Evolutionary conservation across 2,113 vertebrate genomes (phyloP), one percentile per base, ranked within the genome.

Genomic region (Sylvia atricapilla): DNA sequence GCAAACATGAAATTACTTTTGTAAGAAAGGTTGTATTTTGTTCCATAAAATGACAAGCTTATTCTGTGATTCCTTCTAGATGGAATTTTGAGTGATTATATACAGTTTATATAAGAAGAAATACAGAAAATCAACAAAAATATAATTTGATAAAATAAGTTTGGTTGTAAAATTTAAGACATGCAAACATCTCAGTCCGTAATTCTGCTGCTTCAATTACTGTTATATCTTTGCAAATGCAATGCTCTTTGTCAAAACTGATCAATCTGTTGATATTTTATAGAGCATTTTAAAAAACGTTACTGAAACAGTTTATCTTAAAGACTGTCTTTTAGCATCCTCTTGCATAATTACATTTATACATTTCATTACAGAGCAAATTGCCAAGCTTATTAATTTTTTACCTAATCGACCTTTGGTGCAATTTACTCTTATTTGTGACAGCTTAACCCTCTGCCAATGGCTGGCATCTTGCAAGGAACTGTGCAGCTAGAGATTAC

Each of bases 261-360:
- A 88, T 84, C 64, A 79, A 93, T 68, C 28, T 90, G 17, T 87
- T 83, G 43, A 80, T 49, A 52, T 94, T 96, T 96, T 56, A 73
- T 52, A 78, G 27, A 75, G 47, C 39, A 58, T 87, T 96, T 91
- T 18, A 73, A 93, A 93, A 76, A 90, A 11, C 13, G 9, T 39
- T 91, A 39, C 31, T 93, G 74, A 70, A 52, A 63, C 62, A 49
- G 28, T 74, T 69, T 90, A 43, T 88, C 43, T 84, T 59, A 83
- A 72, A 87, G n/a, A 50, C 31, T 0, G 0, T 89, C 47, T 63
- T 95, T 97, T 94, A 69, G 6, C 44, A 84, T 70, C 13, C 4
- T 22, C 19, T 72, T 15, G 30, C 74, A 13, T n/a, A 91, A 41
- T 81, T 80, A 46, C 15, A 37, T 91, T 74, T 81, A 15, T 68